phyloP scores from a whole-genome alignment of 2,113 vertebrate genomes.

The Phylloscopus trochiloides region DNA sequence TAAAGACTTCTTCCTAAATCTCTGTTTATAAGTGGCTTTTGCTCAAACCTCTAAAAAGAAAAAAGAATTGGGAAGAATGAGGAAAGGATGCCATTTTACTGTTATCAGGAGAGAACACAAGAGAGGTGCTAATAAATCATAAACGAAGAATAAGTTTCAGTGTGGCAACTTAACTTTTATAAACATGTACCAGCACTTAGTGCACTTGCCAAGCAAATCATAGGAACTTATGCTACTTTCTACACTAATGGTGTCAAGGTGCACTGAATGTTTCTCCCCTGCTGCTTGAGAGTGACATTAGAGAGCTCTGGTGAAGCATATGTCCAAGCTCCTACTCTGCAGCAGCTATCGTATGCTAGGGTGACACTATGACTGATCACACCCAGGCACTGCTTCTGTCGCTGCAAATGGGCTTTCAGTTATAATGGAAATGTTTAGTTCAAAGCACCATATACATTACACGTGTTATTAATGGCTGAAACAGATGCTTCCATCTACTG shows the following conservation, averaged over 20 bases:
- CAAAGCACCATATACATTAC: conserved; percentile 33
- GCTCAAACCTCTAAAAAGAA: not conserved
- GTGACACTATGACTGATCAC: conserved; percentile 44
- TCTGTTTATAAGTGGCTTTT: not conserved
- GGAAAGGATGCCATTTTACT: not conserved
- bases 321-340: not conserved
- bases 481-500: conserved; percentile 39
- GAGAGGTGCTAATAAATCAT: not conserved
- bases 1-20: not conserved
- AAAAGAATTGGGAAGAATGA: not conserved
- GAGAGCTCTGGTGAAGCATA: not conserved
- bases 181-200: not conserved
- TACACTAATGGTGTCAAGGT: conserved; percentile 7
- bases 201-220: not conserved
- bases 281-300: not conserved
- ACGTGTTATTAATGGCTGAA: conserved; percentile 51
- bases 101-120: not conserved
- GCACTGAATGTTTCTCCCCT: not conserved
- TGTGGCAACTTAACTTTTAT: not conserved
- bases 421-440: conserved; percentile 46
- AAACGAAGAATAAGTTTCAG: not conserved
- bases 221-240: not conserved
- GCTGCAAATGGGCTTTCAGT: conserved; percentile 22
- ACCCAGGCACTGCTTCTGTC: not conserved
- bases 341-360: not conserved